A percentile compares a stretch with the other conserved stretches of the same genome.
Evolutionary conservation across 2,113 vertebrate species (phyloP).

Genomic region (Cromileptes altivelis): DNA sequence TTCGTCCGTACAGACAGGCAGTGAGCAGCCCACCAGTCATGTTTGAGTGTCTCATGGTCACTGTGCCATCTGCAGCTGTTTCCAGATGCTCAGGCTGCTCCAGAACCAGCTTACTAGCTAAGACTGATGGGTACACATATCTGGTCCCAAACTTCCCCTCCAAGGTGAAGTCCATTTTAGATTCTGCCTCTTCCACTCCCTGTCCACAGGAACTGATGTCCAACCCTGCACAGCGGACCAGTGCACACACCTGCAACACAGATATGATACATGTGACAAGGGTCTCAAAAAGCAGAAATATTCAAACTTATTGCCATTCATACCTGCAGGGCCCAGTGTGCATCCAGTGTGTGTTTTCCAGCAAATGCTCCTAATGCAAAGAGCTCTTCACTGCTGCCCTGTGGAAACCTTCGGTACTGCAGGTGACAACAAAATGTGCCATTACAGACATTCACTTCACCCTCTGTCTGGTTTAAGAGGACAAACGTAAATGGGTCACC

Average conservation of each 20-base stretch:
- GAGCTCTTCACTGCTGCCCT: conserved; percentile 83
- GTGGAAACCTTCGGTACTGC: conserved; percentile 76
- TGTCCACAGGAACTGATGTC: conserved; percentile 88
- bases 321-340: conserved; percentile 89
- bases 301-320: neutral
- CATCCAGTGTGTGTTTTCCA: conserved; percentile 88
- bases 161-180: conserved; percentile 88
- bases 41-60: conserved; percentile 87
- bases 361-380: conserved; percentile 93
- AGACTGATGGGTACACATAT: conserved; percentile 89
- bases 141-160: conserved; percentile 88
- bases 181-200: conserved; percentile 84
- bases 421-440: conserved; percentile 90
- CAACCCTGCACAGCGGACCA: conserved; percentile 90
- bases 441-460: conserved; percentile 87
- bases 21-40: conserved; percentile 89
- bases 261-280: neutral
- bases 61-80: conserved; percentile 74
- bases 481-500: conserved; percentile 91
- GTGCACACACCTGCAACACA: conserved; percentile 87
- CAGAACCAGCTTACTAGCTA: conserved; percentile 86
- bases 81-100: conserved; percentile 86
- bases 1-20: conserved; percentile 90
- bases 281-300: neutral
- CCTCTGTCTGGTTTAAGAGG: conserved; percentile 76